Evolutionary conservation across 1,140 invertebrate genomes (phyloP), one percentile per base, ranked within the genome.

Genomic region (Drosophila hydei): DNA sequence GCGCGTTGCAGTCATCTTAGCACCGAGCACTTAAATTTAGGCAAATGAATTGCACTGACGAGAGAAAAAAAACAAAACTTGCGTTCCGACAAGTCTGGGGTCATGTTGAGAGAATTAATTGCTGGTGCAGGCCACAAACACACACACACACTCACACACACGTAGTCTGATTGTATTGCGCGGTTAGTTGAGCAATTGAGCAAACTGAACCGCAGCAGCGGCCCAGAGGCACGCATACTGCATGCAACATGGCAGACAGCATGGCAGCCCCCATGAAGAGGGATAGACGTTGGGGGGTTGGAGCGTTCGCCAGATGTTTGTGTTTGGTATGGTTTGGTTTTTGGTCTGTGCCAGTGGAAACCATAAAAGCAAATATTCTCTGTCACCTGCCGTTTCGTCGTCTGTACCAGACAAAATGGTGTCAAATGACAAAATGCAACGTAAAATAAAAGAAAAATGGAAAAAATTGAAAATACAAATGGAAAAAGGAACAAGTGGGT

Each of bases 381-480:
- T 45, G 33, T 9, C 55, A 61, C 62, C 61, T 67, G 67, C 48
- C 64, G 33, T 61, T 51, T 51, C 61, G 81, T 62, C 59, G 56
- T 33, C 70, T 68, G 64, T 42, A 23, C 27, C 69, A 80, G 80
- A 77, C 81, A 72, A 87, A 85, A 84, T 87, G 74, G 80, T 87
- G 80, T 87, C 80, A 80, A 87, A 85, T 85, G 81, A 72, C 81
- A 87, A 87, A 85, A 74, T 77, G 81, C 80, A 85, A 71, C 81
- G 80, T 77, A 71, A 75, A 72, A 71, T 42, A 21, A 40, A 61
- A 16, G 38, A 23, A 51, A 27, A 45, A 45, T 40, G 38, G 8
- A 51, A 21, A 47, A 21, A 47, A 48, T 7, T 7, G 25, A 43
- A 51, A 56, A 56, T 18, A 58, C 51, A 75, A 83, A 78, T 81